phyloP scores from a whole-genome alignment of 35 echinoderm and acorn worm species.

The Eucidaris tribuloides region DNA sequence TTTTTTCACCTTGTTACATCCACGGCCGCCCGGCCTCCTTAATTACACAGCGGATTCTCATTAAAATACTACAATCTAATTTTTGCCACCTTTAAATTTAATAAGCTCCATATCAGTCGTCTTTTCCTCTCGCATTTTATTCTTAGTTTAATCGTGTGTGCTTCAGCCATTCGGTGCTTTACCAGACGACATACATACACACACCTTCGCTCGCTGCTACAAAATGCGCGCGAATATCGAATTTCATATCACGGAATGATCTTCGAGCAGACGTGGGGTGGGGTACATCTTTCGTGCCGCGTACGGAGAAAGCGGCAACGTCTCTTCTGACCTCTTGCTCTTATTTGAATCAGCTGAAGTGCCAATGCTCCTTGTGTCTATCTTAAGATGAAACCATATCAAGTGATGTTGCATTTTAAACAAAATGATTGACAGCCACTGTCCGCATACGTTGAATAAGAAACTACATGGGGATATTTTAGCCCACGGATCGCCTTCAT shows the following conservation, averaged over 20 bases:
- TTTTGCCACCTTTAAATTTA: conserved; percentile 33
- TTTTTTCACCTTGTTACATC: conserved; percentile 13
- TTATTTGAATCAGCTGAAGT: conserved; percentile 5
- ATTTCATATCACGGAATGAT: conserved; percentile 6
- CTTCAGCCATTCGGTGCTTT: neutral
- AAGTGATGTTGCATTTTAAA: conserved; percentile 10
- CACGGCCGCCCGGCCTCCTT: neutral
- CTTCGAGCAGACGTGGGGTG: no score
- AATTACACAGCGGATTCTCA: conserved; percentile 12
- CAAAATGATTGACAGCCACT: neutral
- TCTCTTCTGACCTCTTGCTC: conserved; percentile 8
- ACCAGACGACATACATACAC: no score
- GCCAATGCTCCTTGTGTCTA: neutral
- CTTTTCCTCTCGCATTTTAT: neutral
- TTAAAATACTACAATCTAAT: conserved; percentile 29
- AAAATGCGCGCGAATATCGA: neutral
- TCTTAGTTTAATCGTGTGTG: neutral
- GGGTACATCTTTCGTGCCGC: no score
- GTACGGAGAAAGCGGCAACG: no score
- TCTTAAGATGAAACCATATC: conserved; percentile 24
- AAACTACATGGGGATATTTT: neutral
- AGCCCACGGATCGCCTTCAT: neutral
- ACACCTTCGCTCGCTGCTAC: no score
- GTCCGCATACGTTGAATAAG: conserved; percentile 17
- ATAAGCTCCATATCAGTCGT: neutral